Base-by-base conservation (phyloP, 2,888 invertebrate species). In the Clanis bilineata region DNA sequence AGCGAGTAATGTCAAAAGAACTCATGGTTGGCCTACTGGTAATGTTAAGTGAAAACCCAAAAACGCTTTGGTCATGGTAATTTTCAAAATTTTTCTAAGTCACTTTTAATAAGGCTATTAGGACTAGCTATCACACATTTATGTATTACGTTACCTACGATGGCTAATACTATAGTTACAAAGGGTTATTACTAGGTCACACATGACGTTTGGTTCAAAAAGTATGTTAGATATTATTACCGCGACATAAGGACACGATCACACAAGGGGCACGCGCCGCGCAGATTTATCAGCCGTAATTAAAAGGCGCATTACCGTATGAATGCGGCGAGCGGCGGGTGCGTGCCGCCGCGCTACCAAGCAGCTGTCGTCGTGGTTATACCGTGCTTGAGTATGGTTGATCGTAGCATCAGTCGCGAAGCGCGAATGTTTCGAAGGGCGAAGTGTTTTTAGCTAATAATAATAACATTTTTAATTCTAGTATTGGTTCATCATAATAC, bases 211-310 rank as follows among this genome's bases (percentile, higher is more conserved):
- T 18, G 10, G 5, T 6, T 12, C 9, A 12, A 36, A n/a, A 36
- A 36, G 6, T 23, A 21, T 44, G 15, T 55, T 21, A 36, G n/a
- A 4, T 56, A 23, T 44, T 56, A 38, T 32, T 41, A n/a, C 32
- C 22, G 7, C 41, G 36, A 5, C 83, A 84, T 83, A 88, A 86
- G 87, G 86, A 76, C 61, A 73, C 71, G 81, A 77, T 74, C 82
- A 80, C 82, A 78, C 81, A 80, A 77, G 73, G 75, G 80, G 79
- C 85, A 81, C 86, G 83, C 82, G 83, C 78, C 76, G 90, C 90
- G 89, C 88, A 88, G 91, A 92, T 92, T 92, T 92, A 91, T 90
- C 90, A 89, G 86, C 75, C 80, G 79, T 90, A 91, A 92, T 92
- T 91, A 91, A 92, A 89, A 86, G 80, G 90, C 80, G 80, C 88